Conservation (phyloP, 2,797 vertebrate genomes). For the Lateolabrax maculatus region DNA sequence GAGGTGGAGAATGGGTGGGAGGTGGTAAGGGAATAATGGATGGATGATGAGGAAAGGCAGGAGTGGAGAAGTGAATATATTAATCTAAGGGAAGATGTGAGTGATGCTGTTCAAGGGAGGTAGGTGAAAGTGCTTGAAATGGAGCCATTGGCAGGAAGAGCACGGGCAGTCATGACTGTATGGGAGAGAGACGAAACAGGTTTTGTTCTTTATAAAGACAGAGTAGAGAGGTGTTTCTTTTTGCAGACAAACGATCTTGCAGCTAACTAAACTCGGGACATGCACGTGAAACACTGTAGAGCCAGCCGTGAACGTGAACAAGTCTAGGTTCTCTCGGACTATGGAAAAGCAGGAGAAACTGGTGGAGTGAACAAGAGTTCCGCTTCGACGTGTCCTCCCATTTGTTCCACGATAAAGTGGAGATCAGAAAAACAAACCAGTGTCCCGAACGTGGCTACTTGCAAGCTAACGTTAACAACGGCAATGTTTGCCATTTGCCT, state of each 20-base stretch:
- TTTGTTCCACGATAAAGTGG: too few relatives aligned
- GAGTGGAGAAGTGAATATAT: slow-evolving; percentile 24
- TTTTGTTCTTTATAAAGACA: neutral
- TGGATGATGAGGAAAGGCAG: slow-evolving; percentile 21
- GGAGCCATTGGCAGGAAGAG: slow-evolving; percentile 27
- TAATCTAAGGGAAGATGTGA: slow-evolving; percentile 8
- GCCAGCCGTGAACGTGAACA: too few relatives aligned
- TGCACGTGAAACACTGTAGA: neutral
- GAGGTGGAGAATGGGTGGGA: slow-evolving; percentile 27
- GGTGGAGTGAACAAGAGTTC: too few relatives aligned
- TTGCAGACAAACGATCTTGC: neutral
- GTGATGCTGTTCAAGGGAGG: neutral
- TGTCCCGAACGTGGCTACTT: too few relatives aligned
- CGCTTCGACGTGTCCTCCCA: too few relatives aligned
- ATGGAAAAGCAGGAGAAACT: too few relatives aligned
- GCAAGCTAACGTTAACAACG: too few relatives aligned
- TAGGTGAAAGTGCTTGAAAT: slow-evolving; percentile 15
- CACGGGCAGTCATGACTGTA: neutral
- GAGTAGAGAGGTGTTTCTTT: neutral
- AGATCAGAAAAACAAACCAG: too few relatives aligned
- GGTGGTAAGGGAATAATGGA: slow-evolving; percentile 28
- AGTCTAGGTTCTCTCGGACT: too few relatives aligned
- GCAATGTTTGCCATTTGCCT: too few relatives aligned
- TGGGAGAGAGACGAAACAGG: neutral
- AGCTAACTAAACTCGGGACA: neutral